A percentile compares a stretch with the other conserved stretches of the same genome.
Conservation (phyloP, 2,797 vertebrate genomes). For the Tolypeutes matacus region DNA sequence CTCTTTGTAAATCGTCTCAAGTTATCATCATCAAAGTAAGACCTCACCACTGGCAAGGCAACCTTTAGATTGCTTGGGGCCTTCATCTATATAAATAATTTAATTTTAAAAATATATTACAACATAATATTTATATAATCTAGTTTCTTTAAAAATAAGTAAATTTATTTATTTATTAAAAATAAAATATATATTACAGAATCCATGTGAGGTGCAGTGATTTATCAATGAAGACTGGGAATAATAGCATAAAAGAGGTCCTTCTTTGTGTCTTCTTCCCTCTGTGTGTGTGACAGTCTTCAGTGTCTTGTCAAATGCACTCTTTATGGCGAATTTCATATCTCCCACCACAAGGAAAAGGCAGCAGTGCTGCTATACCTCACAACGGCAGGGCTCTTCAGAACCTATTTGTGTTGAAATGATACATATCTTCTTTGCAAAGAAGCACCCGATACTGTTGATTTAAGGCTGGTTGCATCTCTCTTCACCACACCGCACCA, state of each 20-base stretch:
- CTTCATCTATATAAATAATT: neutral
- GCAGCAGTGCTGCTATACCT: neutral
- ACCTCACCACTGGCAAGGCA: neutral
- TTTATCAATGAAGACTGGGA: neutral
- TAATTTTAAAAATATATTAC: constrained; percentile 5
- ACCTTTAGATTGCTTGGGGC: neutral
- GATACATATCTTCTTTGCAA: neutral
- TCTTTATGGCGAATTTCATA: neutral
- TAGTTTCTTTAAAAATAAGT: neutral
- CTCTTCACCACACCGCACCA: neutral
- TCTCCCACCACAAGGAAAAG: neutral
- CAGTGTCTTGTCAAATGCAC: neutral
- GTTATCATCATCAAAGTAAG: neutral
- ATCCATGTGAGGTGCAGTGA: neutral
- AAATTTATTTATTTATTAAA: constrained; percentile 25
- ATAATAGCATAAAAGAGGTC: neutral
- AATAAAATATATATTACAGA: neutral
- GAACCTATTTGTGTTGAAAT: neutral
- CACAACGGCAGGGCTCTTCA: neutral
- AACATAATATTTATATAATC: too few species aligned
- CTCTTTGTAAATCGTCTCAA: neutral
- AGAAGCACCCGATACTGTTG: neutral
- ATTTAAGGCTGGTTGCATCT: neutral
- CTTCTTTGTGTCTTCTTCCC: neutral
- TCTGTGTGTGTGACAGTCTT: neutral